These are phyloP conservation scores for Acipenser ruthenus DNA, from an alignment of 2,797 vertebrate genomes.

Conservation along the genomic window DNA sequence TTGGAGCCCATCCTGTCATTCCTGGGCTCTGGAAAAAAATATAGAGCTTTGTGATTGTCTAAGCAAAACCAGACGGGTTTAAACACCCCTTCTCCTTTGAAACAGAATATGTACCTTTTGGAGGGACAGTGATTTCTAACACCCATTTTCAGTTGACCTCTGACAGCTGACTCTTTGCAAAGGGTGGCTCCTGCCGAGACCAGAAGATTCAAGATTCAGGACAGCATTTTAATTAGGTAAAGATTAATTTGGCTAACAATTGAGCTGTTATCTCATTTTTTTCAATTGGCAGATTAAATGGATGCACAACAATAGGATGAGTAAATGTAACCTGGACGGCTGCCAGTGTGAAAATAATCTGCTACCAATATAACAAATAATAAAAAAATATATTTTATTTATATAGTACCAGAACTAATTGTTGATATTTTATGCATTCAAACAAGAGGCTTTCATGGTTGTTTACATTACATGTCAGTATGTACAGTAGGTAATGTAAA, in stretches of 20 bases:
- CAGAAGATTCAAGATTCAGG: not conserved
- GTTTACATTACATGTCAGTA: conserved; percentile 42
- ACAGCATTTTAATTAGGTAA: not conserved
- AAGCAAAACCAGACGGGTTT: too few species aligned
- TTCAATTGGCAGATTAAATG: not conserved
- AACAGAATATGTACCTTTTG: too few species aligned
- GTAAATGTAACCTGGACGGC: conserved; percentile 34
- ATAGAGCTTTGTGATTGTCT: too few species aligned
- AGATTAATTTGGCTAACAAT: conserved; percentile 3
- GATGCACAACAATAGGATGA: conserved; percentile 27
- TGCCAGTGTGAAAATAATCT: not conserved
- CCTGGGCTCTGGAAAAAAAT: too few species aligned
- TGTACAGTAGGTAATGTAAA: too few species aligned
- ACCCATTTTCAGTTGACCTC: not conserved
- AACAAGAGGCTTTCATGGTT: conserved; percentile 20
- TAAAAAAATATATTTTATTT: conserved; percentile 59
- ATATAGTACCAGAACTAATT: conserved; percentile 38
- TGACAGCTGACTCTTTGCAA: not conserved
- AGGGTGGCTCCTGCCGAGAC: not conserved
- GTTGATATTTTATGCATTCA: too few species aligned
- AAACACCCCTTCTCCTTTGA: too few species aligned
- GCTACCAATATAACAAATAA: conserved; percentile 36
- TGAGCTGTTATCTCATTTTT: conserved; percentile 3
- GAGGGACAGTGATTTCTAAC: not conserved
- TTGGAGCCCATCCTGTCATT: too few species aligned